These are phyloP conservation scores for Raja brachyura DNA, from an alignment of 2,113 vertebrate genomes.

Conservation along the genomic window DNA sequence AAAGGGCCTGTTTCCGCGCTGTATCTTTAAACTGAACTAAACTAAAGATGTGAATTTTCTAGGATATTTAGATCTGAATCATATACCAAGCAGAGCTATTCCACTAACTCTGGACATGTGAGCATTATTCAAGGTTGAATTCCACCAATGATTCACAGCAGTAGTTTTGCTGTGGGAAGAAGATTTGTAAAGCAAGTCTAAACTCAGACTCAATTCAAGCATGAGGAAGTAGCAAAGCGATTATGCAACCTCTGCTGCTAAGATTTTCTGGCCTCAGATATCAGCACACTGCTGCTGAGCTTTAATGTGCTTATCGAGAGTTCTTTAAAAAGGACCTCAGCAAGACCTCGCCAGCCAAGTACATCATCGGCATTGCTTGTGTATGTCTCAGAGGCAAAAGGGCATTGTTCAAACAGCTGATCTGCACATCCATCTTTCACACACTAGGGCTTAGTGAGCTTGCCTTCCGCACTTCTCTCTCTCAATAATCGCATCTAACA, in stretches of 20 bases:
- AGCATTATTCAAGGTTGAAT: not conserved
- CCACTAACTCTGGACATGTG: not conserved
- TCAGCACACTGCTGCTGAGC: not conserved
- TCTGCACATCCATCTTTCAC: not conserved
- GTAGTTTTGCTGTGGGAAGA: not conserved
- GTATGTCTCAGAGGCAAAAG: not conserved
- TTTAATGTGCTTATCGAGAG: constrained; percentile 11
- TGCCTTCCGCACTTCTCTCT: not conserved
- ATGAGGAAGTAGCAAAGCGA: not conserved
- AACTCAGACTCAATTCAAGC: not conserved
- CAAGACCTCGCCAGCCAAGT: not conserved
- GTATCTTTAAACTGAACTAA: too few relatives aligned
- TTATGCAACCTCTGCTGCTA: not conserved
- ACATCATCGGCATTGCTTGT: not conserved
- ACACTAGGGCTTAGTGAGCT: not conserved
- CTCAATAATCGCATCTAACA: not conserved
- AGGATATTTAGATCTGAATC: too few relatives aligned
- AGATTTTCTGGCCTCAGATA: not conserved
- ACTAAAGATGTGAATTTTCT: too few relatives aligned
- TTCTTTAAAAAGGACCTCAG: not conserved
- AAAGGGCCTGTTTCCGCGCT: too few relatives aligned
- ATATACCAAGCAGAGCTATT: too few relatives aligned
- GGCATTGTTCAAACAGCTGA: not conserved
- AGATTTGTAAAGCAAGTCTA: not conserved
- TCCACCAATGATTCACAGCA: not conserved